A percentile compares a stretch with the other conserved stretches of the same genome.
Conservation (phyloP, 2,113 vertebrate species). For the Andinoacara biseriatus region DNA sequence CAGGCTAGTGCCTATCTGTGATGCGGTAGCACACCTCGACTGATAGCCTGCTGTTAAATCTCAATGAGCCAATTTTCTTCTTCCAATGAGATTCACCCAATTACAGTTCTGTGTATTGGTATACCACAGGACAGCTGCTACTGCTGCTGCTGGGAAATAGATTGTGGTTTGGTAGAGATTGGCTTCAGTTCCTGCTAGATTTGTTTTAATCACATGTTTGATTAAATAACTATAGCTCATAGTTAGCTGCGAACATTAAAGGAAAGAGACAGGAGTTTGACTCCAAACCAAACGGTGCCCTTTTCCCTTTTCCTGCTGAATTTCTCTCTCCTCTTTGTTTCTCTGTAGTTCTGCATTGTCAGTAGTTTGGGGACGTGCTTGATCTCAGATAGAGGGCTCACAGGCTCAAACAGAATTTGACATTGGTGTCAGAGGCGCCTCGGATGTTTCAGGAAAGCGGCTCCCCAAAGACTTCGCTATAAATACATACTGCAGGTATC, state of each 20-base stretch:
- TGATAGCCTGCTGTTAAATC: slow-evolving; percentile 58
- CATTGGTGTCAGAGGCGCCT: slow-evolving; percentile 53
- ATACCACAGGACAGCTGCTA: slow-evolving; percentile 62
- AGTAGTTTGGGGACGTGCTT: slow-evolving; percentile 18
- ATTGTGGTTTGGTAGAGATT: slow-evolving; percentile 50
- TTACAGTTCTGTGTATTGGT: slow-evolving; percentile 63
- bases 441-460: slow-evolving; percentile 28
- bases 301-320: neutral
- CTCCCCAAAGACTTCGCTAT: slow-evolving; percentile 32
- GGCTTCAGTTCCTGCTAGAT: slow-evolving; percentile 42
- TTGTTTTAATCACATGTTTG: slow-evolving; percentile 60
- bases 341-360: slow-evolving; percentile 13
- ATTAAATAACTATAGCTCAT: slow-evolving; percentile 28
- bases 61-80: slow-evolving; percentile 60
- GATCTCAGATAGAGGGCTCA: slow-evolving; percentile 19
- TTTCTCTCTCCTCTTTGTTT: neutral
- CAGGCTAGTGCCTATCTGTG: slow-evolving; percentile 7
- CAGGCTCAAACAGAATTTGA: slow-evolving; percentile 33
- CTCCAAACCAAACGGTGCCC: neutral
- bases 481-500: slow-evolving; percentile 23
- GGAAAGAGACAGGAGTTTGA: neutral
- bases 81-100: slow-evolving; percentile 61
- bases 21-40: slow-evolving; percentile 36
- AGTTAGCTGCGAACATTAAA: neutral
- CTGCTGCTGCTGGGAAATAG: slow-evolving; percentile 60